These are phyloP conservation scores for Hylyphantes graminicola DNA, from an alignment of 1,140 invertebrate species.

Conservation along the genomic window DNA sequence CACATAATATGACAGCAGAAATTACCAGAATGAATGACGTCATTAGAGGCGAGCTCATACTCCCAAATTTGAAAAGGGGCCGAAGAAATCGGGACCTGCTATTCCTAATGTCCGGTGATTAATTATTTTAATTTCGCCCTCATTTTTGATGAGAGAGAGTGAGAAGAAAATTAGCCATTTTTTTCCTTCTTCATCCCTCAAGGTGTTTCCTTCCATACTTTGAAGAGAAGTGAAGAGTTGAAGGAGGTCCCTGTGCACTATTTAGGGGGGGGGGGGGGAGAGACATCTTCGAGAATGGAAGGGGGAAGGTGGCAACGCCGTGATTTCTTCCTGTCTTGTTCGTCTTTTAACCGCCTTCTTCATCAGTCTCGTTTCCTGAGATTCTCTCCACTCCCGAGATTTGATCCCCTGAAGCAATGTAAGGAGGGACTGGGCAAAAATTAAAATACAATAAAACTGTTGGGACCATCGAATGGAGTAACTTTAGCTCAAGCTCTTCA, in stretches of 20 bases:
- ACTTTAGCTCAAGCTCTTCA: too few relatives aligned
- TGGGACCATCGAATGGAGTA: too few relatives aligned
- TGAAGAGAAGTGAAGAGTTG: slow-evolving; percentile 27
- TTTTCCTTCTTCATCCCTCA: not conserved
- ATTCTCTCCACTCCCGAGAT: too few relatives aligned
- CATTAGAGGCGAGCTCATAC: slow-evolving; percentile 51
- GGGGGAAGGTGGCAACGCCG: slow-evolving; percentile 18
- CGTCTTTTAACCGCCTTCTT: slow-evolving; percentile 57
- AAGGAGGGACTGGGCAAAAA: slow-evolving; percentile 4
- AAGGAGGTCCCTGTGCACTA: slow-evolving; percentile 42
- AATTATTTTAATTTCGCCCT: slow-evolving; percentile 58
- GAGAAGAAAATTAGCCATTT: slow-evolving; percentile 10
- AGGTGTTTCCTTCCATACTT: slow-evolving; percentile 39
- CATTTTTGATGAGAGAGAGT: slow-evolving; percentile 56
- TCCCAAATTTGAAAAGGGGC: too few relatives aligned
- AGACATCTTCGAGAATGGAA: slow-evolving; percentile 29
- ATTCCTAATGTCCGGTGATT: slow-evolving; percentile 60
- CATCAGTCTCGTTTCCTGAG: slow-evolving; percentile 56
- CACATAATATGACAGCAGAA: slow-evolving; percentile 56
- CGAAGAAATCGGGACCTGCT: slow-evolving; percentile 49
- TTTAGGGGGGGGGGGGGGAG: slow-evolving; percentile 48
- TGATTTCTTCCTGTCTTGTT: slow-evolving; percentile 59
- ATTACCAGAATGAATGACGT: slow-evolving; percentile 57
- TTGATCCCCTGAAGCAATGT: slow-evolving; percentile 17
- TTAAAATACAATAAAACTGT: too few relatives aligned